Evolutionary conservation across 2,888 invertebrate genomes (phyloP), one percentile per base, ranked within the genome.

Genomic region (Macroteleia sp.): DNA sequence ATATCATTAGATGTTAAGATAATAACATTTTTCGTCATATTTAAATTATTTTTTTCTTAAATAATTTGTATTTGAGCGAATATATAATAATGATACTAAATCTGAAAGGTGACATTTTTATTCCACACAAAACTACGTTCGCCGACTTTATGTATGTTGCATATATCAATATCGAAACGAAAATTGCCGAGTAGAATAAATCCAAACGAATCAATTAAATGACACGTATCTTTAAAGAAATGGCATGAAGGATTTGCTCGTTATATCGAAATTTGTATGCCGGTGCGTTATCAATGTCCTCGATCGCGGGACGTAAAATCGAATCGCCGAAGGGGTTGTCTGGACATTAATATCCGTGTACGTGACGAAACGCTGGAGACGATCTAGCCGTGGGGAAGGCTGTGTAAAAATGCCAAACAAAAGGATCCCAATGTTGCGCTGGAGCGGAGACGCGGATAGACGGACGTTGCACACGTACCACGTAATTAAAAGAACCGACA

Each of bases 401-500:
- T 74, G 66, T 62, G 81, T 78, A 80, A 86, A 88, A 86, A 85
- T 71, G 86, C 85, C 86, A 86, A 87, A 87, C 87, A 86, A 88
- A 87, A 87, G 87, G 82, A 84, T 81, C 79, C 81, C 76, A 75
- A 77, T 77, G 80, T 76, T 79, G 46, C 77, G 74, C 46, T 69
- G 81, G 76, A 70, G 75, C 76, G 76, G 79, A 81, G 70, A 75
- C 66, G 66, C 70, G 79, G 54, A 79, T 66, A 62, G 77, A 77
- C 66, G 74, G 80, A 80, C 79, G 74, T 64, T 66, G 82, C 83
- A 86, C 90, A 90, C 90, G 90, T 90, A 89, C 84, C 82, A 83
- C 85, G 85, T 90, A 91, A 91, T 90, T 91, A 90, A 91, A 91
- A 91, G 91, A 90, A 90, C 90, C 90, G 88, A 90, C 90, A 89